Conservation (phyloP, 2,888 invertebrate species). For the Liodrosophila aerea region DNA sequence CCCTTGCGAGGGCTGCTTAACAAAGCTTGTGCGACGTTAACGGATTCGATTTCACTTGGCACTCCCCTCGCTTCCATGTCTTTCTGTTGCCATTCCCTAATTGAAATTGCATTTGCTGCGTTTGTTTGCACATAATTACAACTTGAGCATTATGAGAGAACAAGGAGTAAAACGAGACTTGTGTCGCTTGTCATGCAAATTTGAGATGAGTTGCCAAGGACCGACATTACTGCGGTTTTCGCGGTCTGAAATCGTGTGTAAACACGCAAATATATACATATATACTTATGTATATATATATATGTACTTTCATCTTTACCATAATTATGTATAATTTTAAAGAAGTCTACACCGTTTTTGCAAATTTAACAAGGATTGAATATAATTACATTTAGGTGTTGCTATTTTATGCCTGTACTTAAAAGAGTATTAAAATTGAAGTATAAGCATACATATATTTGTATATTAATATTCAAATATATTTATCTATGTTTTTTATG, state of each 20-base stretch:
- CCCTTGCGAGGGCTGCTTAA: conserved; percentile 34
- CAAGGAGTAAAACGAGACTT: conserved; percentile 33
- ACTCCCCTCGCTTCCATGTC: conserved; percentile 20
- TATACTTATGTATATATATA: conserved; percentile 4
- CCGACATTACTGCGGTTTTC: conserved; percentile 39
- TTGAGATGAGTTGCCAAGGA: conserved; percentile 25
- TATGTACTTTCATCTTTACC: conserved; percentile 2
- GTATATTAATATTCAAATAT: too few species aligned
- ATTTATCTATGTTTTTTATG: too few species aligned
- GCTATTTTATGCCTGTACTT: too few species aligned
- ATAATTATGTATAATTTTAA: conserved; percentile 1
- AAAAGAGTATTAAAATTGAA: too few species aligned
- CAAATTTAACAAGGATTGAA: too few species aligned
- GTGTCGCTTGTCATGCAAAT: conserved; percentile 52
- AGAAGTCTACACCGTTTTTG: too few species aligned
- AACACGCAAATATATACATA: conserved; percentile 1
- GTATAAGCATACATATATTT: too few species aligned
- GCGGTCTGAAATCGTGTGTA: conserved; percentile 6
- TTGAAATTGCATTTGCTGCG: conserved; percentile 70
- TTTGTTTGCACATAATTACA: conserved; percentile 73
- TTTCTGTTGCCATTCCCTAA: conserved; percentile 47
- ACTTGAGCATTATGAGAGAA: conserved; percentile 35
- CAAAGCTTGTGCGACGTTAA: conserved; percentile 63
- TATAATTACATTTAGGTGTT: too few species aligned
- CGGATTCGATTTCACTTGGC: conserved; percentile 71